Conservation (phyloP, 2,797 vertebrate species). For the Pelobates cultripes region DNA sequence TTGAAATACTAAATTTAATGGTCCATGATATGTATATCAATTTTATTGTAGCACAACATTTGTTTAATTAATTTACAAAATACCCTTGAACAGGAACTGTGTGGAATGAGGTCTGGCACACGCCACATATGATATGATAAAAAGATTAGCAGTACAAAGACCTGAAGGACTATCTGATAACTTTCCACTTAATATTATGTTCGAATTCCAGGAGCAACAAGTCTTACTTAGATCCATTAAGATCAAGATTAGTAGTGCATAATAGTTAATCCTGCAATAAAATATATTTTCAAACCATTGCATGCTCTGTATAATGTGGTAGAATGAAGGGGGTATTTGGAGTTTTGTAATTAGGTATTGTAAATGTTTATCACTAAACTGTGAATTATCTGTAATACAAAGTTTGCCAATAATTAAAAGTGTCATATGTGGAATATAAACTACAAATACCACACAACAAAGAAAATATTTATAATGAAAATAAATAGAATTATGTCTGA, state of each 20-base stretch:
- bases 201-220: neutral
- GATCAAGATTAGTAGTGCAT: neutral
- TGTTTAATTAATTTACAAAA: neutral
- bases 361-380: too few relatives aligned
- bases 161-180: neutral
- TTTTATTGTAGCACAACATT: neutral
- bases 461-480: too few relatives aligned
- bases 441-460: too few relatives aligned
- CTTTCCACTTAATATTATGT: neutral
- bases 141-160: neutral
- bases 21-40: too few relatives aligned
- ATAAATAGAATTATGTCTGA: too few relatives aligned
- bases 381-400: too few relatives aligned
- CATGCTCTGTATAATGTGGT: too few relatives aligned
- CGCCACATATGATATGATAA: neutral
- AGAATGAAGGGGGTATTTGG: too few relatives aligned
- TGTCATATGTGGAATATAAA: too few relatives aligned
- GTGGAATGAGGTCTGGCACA: neutral
- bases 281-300: neutral
- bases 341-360: too few relatives aligned
- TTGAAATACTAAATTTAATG: too few relatives aligned
- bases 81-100: neutral
- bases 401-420: too few relatives aligned
- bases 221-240: neutral
- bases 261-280: neutral